A percentile compares a stretch with the other conserved stretches of the same genome.
phyloP scores from a whole-genome alignment of 2,888 invertebrate species.

The Tryphoninae sp. region DNA sequence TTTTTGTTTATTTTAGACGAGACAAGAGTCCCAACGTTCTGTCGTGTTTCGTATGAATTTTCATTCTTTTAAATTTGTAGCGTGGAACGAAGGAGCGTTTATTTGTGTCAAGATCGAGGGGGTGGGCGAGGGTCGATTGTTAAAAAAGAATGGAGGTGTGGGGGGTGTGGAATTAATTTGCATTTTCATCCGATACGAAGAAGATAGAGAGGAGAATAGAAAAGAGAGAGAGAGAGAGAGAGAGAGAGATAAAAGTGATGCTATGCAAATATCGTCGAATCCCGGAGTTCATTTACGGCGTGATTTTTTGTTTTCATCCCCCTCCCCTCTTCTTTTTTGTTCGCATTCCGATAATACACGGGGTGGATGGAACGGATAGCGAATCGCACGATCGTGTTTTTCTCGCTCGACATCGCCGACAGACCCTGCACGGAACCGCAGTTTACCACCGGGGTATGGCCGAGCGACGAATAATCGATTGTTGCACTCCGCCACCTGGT shows the following conservation, averaged over 20 bases:
- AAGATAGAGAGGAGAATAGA: neutral
- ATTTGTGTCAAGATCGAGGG: neutral
- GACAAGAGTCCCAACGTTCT: too few species aligned
- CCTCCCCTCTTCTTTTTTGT: neutral
- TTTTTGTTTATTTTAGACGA: too few species aligned
- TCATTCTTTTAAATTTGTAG: too few species aligned
- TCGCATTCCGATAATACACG: neutral
- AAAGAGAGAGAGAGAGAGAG: neutral
- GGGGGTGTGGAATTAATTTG: neutral
- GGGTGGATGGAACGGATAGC: neutral
- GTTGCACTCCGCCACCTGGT: conserved; percentile 32
- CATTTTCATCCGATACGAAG: neutral
- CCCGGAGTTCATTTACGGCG: conserved; percentile 10
- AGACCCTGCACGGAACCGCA: conserved; percentile 13
- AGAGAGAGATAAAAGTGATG: neutral
- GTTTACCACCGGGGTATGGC: neutral
- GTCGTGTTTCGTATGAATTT: too few species aligned
- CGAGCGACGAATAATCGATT: conserved; percentile 44
- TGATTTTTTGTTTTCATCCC: conserved; percentile 2
- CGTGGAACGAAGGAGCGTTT: too few species aligned
- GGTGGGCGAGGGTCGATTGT: neutral
- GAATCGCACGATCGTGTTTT: conserved; percentile 37
- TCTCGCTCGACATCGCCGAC: conserved; percentile 13
- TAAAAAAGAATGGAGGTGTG: neutral
- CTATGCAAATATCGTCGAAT: conserved; percentile 28